Conservation (phyloP, 2,113 vertebrate genomes). For the Copsychus sechellarum region DNA sequence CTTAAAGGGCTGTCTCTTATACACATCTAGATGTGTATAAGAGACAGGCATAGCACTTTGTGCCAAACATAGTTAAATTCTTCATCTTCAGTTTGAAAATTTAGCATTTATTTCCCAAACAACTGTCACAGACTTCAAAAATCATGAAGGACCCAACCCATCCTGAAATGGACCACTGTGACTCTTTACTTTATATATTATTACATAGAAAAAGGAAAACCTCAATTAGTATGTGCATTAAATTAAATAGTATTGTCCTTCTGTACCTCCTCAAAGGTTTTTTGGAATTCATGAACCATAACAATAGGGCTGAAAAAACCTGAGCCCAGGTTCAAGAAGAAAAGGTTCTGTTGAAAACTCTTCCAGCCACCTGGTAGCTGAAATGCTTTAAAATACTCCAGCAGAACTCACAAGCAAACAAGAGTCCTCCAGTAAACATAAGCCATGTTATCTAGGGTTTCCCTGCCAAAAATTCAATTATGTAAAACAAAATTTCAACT, state of each 20-base stretch:
- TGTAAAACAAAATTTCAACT: neutral
- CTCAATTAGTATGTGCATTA: neutral
- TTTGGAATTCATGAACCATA: neutral
- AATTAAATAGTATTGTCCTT: neutral
- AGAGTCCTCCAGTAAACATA: neutral
- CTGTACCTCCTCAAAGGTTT: neutral
- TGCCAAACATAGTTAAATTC: neutral
- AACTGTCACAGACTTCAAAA: neutral
- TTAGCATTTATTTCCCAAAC: neutral
- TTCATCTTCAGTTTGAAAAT: neutral
- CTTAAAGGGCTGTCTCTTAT: too few relatives aligned
- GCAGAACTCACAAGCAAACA: neutral
- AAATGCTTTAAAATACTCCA: conserved; percentile 9
- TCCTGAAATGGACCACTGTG: neutral
- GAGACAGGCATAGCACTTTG: neutral
- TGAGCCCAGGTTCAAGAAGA: neutral
- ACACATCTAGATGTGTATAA: too few relatives aligned
- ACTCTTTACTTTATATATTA: neutral
- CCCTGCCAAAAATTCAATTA: neutral
- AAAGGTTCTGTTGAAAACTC: neutral
- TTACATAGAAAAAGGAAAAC: neutral
- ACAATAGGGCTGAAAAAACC: neutral
- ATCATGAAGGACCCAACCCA: neutral
- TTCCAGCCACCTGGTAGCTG: neutral
- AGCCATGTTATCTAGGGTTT: neutral